These are phyloP conservation scores for Plagodis pulveraria DNA, from an alignment of 2,888 invertebrate species.

Conservation along the genomic window DNA sequence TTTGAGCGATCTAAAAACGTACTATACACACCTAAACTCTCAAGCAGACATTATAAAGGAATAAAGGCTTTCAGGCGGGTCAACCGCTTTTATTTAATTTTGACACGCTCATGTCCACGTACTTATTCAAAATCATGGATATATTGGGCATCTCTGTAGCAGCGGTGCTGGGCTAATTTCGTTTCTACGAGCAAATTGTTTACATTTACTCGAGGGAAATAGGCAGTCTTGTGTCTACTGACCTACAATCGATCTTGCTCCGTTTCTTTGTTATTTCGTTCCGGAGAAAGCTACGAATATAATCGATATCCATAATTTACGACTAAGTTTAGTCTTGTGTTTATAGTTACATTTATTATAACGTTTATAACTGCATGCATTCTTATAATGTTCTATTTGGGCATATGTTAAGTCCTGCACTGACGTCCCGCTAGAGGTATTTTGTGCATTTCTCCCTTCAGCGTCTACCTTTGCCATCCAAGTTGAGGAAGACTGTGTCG, in stretches of 20 bases:
- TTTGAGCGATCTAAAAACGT: no score
- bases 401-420: no score
- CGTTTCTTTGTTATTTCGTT: constrained; percentile 42
- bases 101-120: constrained; percentile 37
- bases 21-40: no score
- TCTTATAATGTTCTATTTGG: no score
- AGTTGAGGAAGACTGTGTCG: no score
- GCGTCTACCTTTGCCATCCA: no score
- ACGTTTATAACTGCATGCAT: no score
- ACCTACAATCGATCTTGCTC: constrained; percentile 51
- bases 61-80: constrained; percentile 9
- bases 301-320: background rate
- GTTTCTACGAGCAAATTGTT: constrained; percentile 66
- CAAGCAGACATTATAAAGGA: constrained; percentile 5
- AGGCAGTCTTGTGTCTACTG: constrained; percentile 53
- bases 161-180: constrained; percentile 52
- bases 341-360: no score
- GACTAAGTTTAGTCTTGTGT: no score
- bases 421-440: no score
- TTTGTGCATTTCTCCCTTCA: no score
- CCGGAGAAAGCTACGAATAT: constrained; percentile 11
- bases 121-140: constrained; percentile 45
- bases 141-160: constrained; percentile 44
- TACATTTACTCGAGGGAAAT: constrained; percentile 60
- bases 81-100: constrained; percentile 22